Evolutionary conservation across 2,113 vertebrate species (phyloP).

Genomic region (Acanthochromis polyacanthus): DNA sequence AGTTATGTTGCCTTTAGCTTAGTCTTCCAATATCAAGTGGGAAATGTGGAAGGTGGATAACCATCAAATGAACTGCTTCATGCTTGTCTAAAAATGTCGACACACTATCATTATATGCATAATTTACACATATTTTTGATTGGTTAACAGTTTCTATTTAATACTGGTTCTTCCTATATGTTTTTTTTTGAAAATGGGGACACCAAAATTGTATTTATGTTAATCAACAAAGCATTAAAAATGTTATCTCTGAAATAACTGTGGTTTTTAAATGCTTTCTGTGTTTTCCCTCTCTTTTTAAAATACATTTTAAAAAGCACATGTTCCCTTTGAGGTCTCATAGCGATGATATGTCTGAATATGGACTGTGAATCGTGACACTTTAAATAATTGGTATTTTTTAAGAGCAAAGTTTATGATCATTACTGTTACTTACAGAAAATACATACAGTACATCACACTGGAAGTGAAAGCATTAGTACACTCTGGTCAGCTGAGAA

Average conservation of each 20-base stretch:
- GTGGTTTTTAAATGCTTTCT: not conserved
- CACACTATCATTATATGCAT: not conserved
- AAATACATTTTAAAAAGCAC: no score
- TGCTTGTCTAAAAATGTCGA: not conserved
- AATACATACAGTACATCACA: no score
- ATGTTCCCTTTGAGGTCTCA: no score
- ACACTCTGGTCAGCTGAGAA: no score
- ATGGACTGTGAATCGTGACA: no score
- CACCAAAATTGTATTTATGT: not conserved
- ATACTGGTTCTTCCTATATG: not conserved
- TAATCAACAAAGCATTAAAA: constrained; percentile 8
- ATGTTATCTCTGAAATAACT: not conserved
- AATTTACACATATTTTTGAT: not conserved
- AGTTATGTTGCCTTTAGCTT: not conserved
- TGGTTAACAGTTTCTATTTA: not conserved
- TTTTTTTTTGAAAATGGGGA: not conserved
- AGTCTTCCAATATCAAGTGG: constrained; percentile 13
- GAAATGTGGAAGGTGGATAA: not conserved
- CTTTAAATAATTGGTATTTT: no score
- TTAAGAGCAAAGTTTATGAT: no score
- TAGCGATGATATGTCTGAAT: no score
- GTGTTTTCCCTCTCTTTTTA: not conserved
- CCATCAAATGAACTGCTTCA: not conserved
- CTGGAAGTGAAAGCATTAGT: no score
- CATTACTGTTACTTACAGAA: no score